These are phyloP conservation scores for Dynastes grantii DNA, from an alignment of 2,888 invertebrate genomes.

Conservation along the genomic window DNA sequence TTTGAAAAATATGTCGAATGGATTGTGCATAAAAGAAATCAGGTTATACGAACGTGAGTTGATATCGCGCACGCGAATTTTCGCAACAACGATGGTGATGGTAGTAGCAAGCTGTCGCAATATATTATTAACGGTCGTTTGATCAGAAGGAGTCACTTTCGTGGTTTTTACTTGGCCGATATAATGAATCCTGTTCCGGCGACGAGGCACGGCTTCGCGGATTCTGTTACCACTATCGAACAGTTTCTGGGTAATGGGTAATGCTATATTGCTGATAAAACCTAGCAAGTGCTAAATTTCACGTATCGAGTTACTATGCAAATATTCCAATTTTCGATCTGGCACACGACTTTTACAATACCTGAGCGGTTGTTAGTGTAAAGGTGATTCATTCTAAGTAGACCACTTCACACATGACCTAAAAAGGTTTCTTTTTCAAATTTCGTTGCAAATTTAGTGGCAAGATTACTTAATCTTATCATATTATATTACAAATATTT, in stretches of 20 bases:
- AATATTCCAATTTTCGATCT: too few relatives aligned
- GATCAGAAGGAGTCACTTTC: constrained; percentile 55
- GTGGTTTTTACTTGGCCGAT: constrained; percentile 51
- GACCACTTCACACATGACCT: background rate
- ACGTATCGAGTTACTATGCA: background rate
- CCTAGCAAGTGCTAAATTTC: constrained; percentile 22
- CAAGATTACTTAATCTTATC: too few relatives aligned
- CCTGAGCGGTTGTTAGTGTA: background rate
- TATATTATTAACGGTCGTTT: constrained; percentile 56
- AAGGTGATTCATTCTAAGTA: background rate
- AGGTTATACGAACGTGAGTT: too few relatives aligned
- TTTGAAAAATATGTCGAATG: too few relatives aligned
- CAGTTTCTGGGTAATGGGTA: constrained; percentile 49
- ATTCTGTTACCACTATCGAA: constrained; percentile 51
- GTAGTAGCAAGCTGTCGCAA: constrained; percentile 47
- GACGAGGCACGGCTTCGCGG: constrained; percentile 50
- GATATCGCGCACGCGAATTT: too few relatives aligned
- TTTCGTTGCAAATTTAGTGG: too few relatives aligned
- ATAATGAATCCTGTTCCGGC: constrained; percentile 52
- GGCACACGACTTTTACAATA: too few relatives aligned
- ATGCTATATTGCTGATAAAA: constrained; percentile 48
- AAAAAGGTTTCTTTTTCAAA: background rate
- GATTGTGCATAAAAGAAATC: too few relatives aligned
- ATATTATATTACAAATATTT: too few relatives aligned
- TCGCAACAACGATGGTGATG: background rate